Evolutionary conservation across 2,113 vertebrate species (phyloP), one percentile per base, ranked within the genome.

Genomic region (Stegastes partitus): DNA sequence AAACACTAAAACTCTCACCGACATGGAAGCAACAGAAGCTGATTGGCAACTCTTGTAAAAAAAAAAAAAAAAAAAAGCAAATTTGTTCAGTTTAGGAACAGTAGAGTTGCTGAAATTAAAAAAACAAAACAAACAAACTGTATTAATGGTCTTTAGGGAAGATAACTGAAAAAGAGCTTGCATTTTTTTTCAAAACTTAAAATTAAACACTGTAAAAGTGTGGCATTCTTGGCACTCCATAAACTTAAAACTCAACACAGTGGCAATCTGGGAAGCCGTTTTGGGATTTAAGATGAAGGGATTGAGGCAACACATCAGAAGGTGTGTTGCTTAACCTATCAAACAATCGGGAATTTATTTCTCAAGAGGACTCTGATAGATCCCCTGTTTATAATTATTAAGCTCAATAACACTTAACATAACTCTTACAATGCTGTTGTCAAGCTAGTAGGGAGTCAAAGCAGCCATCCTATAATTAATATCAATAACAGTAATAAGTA

Each of bases 391-490:
- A 16, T 75, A 68, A 75, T 58, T 26, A 76, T 18, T 69, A 84
- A 67, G 64, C 82, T 77, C 63, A 78, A 11, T 47, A 68, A 81
- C 79, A 79, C 72, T 65, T 74, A 83, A 83, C 68, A 22, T 15
- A 86, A 82, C 63, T 81, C 62, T 61, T 69, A 90, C 68, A 64
- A 66, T 22, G 79, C 84, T 62, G 64, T 55, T 39, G 81, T 80
- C 59, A 71, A 86, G 82, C 85, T 85, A 85, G 65, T 21, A 47
- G 77, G 83, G 63, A 79, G 74, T 85, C 74, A 84, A 90, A 93
- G 92, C 93, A 90, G 91, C 86, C 70, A 74, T 76, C 71, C 82
- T 93, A 87, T 55, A 75, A 73, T 61, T 75, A 73, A 82, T 86
- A 84, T 57, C 54, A 74, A 70, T 10, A 81, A 82, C 49, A 87